Conservation (phyloP, 2,113 vertebrate genomes). For the Albula goreensis region DNA sequence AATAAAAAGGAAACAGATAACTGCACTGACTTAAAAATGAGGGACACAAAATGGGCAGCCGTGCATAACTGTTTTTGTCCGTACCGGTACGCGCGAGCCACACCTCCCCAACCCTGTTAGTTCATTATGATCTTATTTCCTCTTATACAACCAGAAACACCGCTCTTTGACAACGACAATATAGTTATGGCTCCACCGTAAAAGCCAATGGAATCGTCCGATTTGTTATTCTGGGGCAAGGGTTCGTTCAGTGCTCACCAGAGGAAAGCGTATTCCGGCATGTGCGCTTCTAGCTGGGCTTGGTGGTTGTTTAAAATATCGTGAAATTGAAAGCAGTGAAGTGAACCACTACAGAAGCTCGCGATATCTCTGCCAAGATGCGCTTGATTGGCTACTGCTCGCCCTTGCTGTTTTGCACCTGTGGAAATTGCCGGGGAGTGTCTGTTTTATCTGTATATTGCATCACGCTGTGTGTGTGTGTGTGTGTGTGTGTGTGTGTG, state of each 20-base stretch:
- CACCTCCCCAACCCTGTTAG: neutral
- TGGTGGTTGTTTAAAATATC: neutral
- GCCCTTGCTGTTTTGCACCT: neutral
- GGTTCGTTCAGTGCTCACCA: neutral
- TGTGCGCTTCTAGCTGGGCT: neutral
- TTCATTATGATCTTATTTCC: neutral
- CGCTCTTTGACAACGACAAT: neutral
- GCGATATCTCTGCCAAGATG: neutral
- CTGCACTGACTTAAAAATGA: neutral
- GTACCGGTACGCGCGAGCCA: no score
- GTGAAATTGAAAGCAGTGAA: neutral
- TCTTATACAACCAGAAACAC: neutral
- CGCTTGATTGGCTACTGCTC: no score
- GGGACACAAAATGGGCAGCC: no score
- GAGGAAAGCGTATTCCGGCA: neutral
- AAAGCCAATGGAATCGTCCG: neutral
- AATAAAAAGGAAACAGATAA: neutral
- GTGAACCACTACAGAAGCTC: neutral
- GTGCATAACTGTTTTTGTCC: no score
- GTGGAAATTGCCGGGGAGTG: no score
- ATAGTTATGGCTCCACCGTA: neutral
- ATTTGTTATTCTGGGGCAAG: neutral
- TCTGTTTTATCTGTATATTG: no score
- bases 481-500: no score
- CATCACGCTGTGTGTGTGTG: no score